Conservation (phyloP, 1,140 invertebrate genomes). For the Zaprionus ghesquierei region DNA sequence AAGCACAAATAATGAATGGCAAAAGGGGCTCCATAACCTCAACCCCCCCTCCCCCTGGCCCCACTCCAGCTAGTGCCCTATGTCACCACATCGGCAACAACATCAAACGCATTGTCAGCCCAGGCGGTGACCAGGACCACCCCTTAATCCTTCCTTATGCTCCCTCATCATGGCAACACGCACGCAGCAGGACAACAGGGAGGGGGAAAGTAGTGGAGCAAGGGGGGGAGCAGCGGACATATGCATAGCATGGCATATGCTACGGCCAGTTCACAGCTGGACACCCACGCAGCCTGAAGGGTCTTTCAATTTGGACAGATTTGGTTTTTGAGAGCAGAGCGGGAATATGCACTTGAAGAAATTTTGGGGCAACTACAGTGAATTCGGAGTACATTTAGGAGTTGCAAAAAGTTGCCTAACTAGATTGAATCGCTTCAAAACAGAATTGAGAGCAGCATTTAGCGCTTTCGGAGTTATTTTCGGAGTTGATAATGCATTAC, state of each 20-base stretch:
- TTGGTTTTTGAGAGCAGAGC: background rate
- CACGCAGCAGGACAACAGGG: too few relatives aligned
- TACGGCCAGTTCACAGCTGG: background rate
- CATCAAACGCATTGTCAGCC: slow-evolving; percentile 42
- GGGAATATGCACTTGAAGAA: background rate
- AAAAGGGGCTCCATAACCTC: slow-evolving; percentile 2
- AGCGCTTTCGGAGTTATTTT: background rate
- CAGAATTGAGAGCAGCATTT: too few relatives aligned
- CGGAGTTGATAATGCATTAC: too few relatives aligned
- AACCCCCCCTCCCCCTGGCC: background rate
- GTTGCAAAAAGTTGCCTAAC: too few relatives aligned
- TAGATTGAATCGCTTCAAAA: too few relatives aligned
- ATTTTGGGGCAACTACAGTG: background rate
- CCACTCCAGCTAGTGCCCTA: background rate
- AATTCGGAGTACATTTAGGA: background rate
- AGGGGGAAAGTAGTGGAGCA: too few relatives aligned
- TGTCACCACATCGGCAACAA: slow-evolving; percentile 3
- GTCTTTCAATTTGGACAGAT: background rate
- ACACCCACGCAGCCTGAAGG: background rate
- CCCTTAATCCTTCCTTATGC: slow-evolving; percentile 25
- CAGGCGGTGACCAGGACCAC: slow-evolving; percentile 42
- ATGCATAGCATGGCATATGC: background rate
- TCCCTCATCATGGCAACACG: background rate
- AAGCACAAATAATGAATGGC: slow-evolving; percentile 34
- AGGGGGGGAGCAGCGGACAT: background rate